Evolutionary conservation across 2,888 invertebrate species (phyloP), one percentile per base, ranked within the genome.

Genomic region (Ptychoptera contaminata): DNA sequence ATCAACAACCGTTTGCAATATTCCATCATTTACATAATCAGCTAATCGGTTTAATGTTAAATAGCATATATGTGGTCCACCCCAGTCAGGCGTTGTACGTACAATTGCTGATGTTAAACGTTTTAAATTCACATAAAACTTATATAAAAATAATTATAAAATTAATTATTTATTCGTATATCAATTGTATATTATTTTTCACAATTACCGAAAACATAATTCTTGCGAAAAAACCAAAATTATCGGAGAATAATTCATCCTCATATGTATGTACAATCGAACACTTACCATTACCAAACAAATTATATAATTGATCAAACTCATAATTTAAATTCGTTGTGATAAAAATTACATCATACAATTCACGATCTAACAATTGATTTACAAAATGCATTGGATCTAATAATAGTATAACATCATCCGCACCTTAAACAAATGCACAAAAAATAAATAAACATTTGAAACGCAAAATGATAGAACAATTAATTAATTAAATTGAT

Each of bases 1-100:
- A 49, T 74, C 74, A 2, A 76, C 71, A 32, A 76, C 72, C 6
- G 73, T 70, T 54, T 72, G 72, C 46, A 76, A 55, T 48, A 69
- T 62, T 42, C 72, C 69, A 16, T 67, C 63, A 52, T 74, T 73
- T 0, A 72, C 70, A 40, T 74, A 61, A 43, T 67, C 60, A 3
- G 55, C 49, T 42, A 67, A 47, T 47, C 56, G 54, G 46, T 66
- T 63, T 43, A 67, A 51, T 15, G 56, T 55, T 10, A 55, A 52
- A 46, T 58, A 55, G 48, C 63, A 63, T 43, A 65, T 54, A 45
- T 63, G 62, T 10, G 59, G 57, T 52, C 63, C 66, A 41, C 61
- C 44, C 47, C 47, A 47, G 16, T 44, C 35, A 15, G 47, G 43
- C 2, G 30, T 29, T 7, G 32, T 39, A 10, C 39, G 36, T 7